These are phyloP conservation scores for Sarcophaga caerulescens DNA, from an alignment of 2,888 invertebrate species.

Conservation along the genomic window DNA sequence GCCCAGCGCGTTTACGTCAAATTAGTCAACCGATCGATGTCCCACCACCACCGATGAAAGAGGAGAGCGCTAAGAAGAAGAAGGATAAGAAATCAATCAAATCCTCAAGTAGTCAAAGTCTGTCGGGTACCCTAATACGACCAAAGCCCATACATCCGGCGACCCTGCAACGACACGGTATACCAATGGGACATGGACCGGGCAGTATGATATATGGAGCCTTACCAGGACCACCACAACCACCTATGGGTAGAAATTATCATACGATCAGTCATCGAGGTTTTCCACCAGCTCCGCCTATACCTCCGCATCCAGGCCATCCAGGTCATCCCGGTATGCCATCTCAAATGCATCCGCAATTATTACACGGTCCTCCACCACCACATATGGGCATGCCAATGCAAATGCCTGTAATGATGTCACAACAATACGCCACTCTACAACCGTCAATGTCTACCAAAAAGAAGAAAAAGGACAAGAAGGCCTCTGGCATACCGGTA, in stretches of 20 bases:
- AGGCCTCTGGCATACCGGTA: constrained; percentile 79
- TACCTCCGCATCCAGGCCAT: constrained; percentile 79
- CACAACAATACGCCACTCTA: constrained; percentile 85
- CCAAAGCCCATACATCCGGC: constrained; percentile 81
- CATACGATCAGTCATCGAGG: constrained; percentile 82
- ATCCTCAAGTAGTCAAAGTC: constrained; percentile 79
- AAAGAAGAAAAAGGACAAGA: constrained; percentile 82
- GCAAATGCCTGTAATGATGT: constrained; percentile 81
- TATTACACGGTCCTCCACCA: constrained; percentile 77
- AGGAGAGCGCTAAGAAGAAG: constrained; percentile 84
- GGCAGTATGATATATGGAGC: constrained; percentile 81
- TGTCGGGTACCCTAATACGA: constrained; percentile 81
- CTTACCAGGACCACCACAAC: constrained; percentile 77
- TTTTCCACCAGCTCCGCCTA: constrained; percentile 74
- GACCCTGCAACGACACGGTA: constrained; percentile 75
- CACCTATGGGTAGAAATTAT: constrained; percentile 79
- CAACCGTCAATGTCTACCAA: constrained; percentile 85
- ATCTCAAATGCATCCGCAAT: constrained; percentile 72
- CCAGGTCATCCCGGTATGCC: constrained; percentile 69
- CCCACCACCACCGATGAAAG: constrained; percentile 90
- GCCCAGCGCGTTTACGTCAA: constrained; percentile 90
- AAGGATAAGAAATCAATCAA: constrained; percentile 82
- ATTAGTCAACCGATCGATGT: constrained; percentile 90
- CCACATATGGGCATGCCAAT: constrained; percentile 78
- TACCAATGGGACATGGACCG: constrained; percentile 74